phyloP scores from a whole-genome alignment of 2,113 vertebrate species.

The Lepus europaeus region DNA sequence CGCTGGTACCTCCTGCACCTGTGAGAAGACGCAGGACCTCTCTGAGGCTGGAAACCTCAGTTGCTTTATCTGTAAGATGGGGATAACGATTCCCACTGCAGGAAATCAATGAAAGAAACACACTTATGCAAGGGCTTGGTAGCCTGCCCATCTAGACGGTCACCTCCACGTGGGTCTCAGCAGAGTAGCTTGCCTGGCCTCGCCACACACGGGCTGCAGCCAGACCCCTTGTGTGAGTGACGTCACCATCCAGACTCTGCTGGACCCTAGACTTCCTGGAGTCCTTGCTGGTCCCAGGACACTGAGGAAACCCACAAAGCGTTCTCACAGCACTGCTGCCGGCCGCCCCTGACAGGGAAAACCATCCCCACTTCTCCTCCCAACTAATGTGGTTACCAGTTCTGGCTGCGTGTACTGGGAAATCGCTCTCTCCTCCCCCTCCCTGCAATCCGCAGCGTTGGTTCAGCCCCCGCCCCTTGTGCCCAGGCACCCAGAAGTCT shows the following conservation, averaged over 20 bases:
- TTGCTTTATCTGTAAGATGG: slow-evolving; percentile 23
- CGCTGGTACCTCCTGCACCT: neutral
- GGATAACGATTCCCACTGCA: neutral
- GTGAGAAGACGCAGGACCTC: neutral
- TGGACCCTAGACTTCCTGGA: neutral
- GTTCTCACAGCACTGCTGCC: neutral
- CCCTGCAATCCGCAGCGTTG: neutral
- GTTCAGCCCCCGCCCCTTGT: neutral
- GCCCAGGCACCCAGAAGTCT: neutral
- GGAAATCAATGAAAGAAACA: neutral
- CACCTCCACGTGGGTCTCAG: neutral
- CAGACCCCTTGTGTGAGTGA: neutral
- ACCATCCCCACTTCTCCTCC: neutral
- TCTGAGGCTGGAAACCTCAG: neutral
- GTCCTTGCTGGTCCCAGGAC: neutral
- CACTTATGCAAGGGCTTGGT: neutral
- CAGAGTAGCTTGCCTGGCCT: neutral
- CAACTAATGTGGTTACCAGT: neutral
- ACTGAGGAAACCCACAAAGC: slow-evolving; percentile 10
- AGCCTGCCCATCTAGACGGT: neutral
- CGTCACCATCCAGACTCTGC: neutral
- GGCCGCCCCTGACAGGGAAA: neutral
- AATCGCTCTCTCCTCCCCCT: neutral
- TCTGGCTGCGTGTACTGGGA: neutral
- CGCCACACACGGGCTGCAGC: slow-evolving; percentile 1